A percentile compares a stretch with the other conserved stretches of the same genome.
phyloP scores from a whole-genome alignment of 2,113 vertebrate species.

The Rhagologus leucostigma region DNA sequence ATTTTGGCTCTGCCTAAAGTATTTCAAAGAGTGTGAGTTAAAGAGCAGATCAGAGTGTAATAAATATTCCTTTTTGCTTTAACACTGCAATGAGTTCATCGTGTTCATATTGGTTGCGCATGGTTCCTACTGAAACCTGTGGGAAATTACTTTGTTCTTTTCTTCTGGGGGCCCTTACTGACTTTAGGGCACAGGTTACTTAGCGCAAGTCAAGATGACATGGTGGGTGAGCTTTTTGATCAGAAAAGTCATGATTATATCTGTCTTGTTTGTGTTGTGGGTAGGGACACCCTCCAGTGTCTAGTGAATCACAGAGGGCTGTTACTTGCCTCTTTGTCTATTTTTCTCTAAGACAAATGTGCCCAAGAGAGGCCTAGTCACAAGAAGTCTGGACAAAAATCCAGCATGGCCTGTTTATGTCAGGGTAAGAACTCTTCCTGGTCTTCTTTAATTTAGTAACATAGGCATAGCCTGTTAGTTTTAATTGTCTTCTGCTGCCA shows the following conservation, averaged over 20 bases:
- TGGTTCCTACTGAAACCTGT: neutral
- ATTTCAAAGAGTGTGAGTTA: neutral
- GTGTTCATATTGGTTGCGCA: neutral
- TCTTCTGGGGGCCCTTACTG: neutral
- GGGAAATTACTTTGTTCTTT: neutral
- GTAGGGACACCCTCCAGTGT: neutral
- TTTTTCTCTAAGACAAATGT: neutral
- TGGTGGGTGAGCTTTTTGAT: neutral
- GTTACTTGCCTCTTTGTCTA: neutral
- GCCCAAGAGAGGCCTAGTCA: neutral
- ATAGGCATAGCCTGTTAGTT: neutral
- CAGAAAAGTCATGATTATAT: neutral
- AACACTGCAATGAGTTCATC: neutral
- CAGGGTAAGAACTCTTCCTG: neutral
- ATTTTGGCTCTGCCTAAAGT: neutral
- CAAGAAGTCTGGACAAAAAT: neutral
- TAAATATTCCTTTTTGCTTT: neutral
- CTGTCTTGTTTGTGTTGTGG: neutral
- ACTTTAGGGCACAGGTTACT: neutral
- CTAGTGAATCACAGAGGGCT: neutral
- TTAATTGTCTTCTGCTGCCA: conserved; percentile 30
- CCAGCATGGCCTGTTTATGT: neutral
- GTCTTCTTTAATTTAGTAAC: neutral
- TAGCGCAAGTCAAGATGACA: neutral
- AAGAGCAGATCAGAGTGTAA: neutral